Conservation (phyloP, 2,797 vertebrate species). For the Chelon labrosus region DNA sequence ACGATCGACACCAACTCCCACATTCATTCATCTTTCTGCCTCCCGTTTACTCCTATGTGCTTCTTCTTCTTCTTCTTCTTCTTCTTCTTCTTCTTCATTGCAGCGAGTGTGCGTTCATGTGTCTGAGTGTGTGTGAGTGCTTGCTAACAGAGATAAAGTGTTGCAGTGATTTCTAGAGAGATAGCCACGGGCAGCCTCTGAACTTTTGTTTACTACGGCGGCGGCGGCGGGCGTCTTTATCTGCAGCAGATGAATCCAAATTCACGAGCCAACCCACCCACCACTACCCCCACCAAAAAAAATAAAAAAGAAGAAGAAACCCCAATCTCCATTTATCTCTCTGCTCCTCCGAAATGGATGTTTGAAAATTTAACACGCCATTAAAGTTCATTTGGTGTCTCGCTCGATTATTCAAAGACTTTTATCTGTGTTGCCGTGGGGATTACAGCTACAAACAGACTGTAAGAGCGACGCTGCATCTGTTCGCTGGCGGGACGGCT, state of each 20-base stretch:
- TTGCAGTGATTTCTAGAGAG: constrained; percentile 74
- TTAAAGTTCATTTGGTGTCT: constrained; percentile 58
- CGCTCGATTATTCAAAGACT: constrained; percentile 38
- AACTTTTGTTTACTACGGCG: constrained; percentile 60
- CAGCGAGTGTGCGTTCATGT: constrained; percentile 22
- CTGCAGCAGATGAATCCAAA: constrained; percentile 40
- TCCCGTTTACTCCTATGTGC: constrained; percentile 26
- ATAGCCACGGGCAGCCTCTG: constrained; percentile 62
- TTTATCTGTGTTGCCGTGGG: constrained; percentile 45
- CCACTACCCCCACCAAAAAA: no score
- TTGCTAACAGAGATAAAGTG: constrained; percentile 67
- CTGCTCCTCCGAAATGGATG: constrained; percentile 26
- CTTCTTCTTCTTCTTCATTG: constrained; percentile 24
- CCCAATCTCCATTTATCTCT: constrained; percentile 32
- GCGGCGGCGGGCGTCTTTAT: constrained; percentile 25
- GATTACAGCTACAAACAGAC: constrained; percentile 44
- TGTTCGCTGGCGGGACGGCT: constrained; percentile 48
- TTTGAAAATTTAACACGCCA: constrained; percentile 40
- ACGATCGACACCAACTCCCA: constrained; percentile 70
- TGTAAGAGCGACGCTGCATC: constrained; percentile 40
- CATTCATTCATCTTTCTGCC: constrained; percentile 77
- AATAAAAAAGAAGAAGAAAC: background rate
- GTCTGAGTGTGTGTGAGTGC: constrained; percentile 17
- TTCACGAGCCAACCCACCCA: no score
- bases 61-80: constrained; percentile 20